phyloP scores from a whole-genome alignment of 1,140 invertebrate species.

The Bombyx mori region DNA sequence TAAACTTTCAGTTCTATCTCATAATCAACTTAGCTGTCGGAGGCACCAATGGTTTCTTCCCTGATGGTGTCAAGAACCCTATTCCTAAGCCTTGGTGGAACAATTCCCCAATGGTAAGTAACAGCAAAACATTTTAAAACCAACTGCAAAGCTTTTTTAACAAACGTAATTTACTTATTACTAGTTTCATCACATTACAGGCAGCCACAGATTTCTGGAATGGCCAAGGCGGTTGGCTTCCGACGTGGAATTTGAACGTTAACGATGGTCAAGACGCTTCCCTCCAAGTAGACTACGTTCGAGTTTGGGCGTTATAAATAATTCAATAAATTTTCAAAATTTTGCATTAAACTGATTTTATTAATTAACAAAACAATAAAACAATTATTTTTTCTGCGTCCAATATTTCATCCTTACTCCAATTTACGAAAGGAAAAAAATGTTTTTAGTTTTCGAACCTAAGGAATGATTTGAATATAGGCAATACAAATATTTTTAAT shows the following conservation, averaged over 20 bases:
- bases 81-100: conserved; percentile 74
- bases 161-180: neutral
- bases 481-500: conserved; percentile 19
- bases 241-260: conserved; percentile 50
- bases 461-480: no score
- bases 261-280: conserved; percentile 54
- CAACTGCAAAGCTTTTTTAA: neutral
- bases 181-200: conserved; percentile 17
- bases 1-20: conserved; percentile 74
- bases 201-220: conserved; percentile 61
- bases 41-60: conserved; percentile 75
- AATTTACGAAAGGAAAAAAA: no score
- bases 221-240: conserved; percentile 35
- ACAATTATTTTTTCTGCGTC: no score
- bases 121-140: neutral
- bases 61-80: conserved; percentile 67
- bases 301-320: conserved; percentile 57
- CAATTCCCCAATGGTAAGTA: conserved; percentile 59
- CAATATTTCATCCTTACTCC: no score
- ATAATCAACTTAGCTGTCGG: conserved; percentile 78
- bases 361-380: no score
- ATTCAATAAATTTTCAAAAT: neutral
- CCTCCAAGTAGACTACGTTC: conserved; percentile 61
- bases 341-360: neutral
- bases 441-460: no score